Conservation (phyloP, 1,140 invertebrate species). For the Dendroctonus valens region DNA sequence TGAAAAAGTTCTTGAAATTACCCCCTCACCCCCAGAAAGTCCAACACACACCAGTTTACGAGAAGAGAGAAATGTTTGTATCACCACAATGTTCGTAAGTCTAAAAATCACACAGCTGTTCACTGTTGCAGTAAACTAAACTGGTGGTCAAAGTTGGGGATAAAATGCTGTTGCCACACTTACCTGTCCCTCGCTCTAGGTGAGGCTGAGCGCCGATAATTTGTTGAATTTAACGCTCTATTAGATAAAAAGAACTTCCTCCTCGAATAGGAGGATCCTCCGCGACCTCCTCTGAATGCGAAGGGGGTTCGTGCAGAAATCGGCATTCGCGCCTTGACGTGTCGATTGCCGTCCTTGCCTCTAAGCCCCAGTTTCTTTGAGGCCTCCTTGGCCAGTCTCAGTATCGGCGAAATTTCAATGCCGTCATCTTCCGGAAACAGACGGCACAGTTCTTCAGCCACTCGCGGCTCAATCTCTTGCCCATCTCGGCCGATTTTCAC, state of each 20-base stretch:
- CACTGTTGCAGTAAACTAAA: slow-evolving; percentile 5
- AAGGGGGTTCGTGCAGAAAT: slow-evolving; percentile 48
- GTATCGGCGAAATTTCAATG: slow-evolving; percentile 87
- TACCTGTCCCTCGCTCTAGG: slow-evolving; percentile 50
- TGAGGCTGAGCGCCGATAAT: slow-evolving; percentile 60
- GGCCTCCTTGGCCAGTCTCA: slow-evolving; percentile 85
- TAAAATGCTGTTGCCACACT: slow-evolving; percentile 19
- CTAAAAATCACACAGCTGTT: slow-evolving; percentile 6
- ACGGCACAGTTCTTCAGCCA: slow-evolving; percentile 91
- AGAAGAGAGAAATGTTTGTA: slow-evolving; percentile 12
- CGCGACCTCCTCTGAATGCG: slow-evolving; percentile 48
- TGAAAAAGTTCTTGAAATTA: no score
- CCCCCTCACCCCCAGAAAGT: not conserved
- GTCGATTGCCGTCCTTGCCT: slow-evolving; percentile 55
- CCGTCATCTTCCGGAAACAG: slow-evolving; percentile 92
- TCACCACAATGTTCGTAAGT: slow-evolving; percentile 11
- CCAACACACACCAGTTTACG: slow-evolving; percentile 5
- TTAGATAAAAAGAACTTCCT: slow-evolving; percentile 55
- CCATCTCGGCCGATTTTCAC: slow-evolving; percentile 98
- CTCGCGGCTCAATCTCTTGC: slow-evolving; percentile 94
- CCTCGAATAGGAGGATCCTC: slow-evolving; percentile 51
- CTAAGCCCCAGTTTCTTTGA: slow-evolving; percentile 62
- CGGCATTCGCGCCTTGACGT: slow-evolving; percentile 53
- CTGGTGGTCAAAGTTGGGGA: slow-evolving; percentile 1
- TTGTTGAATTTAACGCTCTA: slow-evolving; percentile 52